Conservation (phyloP, 64 coral and sea anemone genomes). For the Porites australiensis region DNA sequence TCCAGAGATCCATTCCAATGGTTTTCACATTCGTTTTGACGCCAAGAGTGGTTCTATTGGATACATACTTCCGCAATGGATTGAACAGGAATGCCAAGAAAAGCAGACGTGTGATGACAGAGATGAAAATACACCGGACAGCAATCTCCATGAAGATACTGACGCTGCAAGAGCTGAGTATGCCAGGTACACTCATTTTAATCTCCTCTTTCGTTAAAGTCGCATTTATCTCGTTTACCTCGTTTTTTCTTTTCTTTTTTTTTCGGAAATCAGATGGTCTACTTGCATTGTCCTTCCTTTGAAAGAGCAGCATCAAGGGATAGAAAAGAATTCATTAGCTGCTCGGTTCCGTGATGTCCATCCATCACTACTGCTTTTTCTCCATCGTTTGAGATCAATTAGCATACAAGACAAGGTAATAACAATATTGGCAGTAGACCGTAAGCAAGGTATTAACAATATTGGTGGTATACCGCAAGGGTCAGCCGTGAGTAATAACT, state of each 20-base stretch:
- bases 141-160: neutral
- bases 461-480: no score
- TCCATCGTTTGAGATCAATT: conserved; percentile 86
- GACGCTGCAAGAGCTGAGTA: neutral
- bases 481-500: no score
- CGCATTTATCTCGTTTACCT: neutral
- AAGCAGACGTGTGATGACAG: neutral
- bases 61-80: conserved; percentile 91
- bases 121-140: neutral
- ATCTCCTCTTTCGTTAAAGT: neutral
- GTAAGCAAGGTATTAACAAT: no score
- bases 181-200: neutral
- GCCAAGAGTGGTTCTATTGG: conserved; percentile 91
- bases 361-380: conserved; percentile 86
- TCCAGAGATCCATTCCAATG: conserved; percentile 95
- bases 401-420: conserved; percentile 66
- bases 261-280: conserved; percentile 56
- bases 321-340: conserved; percentile 68
- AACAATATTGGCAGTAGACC: neutral
- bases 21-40: conserved; percentile 90
- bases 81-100: conserved; percentile 7
- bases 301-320: conserved; percentile 79
- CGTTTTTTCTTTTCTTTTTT: neutral
- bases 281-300: conserved; percentile 87
- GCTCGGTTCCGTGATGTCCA: conserved; percentile 93